Evolutionary conservation across 2,797 vertebrate genomes (phyloP).

Genomic region (Anableps anableps): DNA sequence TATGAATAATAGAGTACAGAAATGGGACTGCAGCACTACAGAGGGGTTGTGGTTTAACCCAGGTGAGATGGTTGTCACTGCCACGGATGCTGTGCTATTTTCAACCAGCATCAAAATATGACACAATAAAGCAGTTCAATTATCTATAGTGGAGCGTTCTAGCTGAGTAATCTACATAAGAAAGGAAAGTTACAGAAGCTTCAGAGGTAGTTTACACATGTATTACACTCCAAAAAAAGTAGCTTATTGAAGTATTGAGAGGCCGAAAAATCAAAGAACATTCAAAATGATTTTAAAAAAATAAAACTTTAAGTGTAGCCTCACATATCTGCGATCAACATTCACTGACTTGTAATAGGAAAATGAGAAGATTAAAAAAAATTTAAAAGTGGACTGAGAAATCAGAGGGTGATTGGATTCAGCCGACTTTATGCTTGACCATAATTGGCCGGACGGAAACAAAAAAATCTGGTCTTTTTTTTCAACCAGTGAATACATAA

Average conservation of each 20-base stretch:
- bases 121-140: background rate
- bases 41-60: slow-evolving; percentile 26
- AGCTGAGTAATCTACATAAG: background rate
- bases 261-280: background rate
- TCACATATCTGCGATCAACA: background rate
- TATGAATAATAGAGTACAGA: slow-evolving; percentile 63
- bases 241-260: background rate
- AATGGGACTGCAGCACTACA: slow-evolving; percentile 33
- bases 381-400: background rate
- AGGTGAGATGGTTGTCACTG: slow-evolving; percentile 23
- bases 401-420: background rate
- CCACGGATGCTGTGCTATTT: slow-evolving; percentile 26
- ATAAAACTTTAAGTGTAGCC: background rate
- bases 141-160: background rate
- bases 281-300: background rate
- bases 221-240: background rate
- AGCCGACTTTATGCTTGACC: background rate
- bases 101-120: background rate
- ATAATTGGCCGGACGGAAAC: background rate
- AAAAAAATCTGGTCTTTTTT: background rate
- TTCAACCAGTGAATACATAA: background rate
- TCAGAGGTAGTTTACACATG: background rate
- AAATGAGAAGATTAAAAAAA: background rate
- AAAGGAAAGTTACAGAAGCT: background rate
- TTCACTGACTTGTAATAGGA: background rate